Conservation (phyloP, 2,888 invertebrate species). For the Myopa testacea region DNA sequence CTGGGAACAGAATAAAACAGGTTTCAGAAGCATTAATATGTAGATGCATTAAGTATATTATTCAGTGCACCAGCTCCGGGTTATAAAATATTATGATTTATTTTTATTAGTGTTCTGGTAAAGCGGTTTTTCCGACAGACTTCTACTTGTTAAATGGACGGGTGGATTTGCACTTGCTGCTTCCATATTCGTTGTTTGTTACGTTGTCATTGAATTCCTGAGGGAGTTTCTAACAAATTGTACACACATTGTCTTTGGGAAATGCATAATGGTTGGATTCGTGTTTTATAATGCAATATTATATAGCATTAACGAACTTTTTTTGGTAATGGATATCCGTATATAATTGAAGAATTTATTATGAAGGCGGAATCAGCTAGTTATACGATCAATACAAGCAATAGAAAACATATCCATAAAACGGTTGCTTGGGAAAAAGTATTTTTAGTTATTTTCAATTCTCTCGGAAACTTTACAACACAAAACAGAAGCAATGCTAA, state of each 20-base stretch:
- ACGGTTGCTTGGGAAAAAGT: too few species aligned
- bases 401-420: neutral
- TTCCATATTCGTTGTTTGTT: slow-evolving; percentile 65
- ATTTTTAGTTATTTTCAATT: too few species aligned
- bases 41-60: slow-evolving; percentile 67
- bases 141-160: slow-evolving; percentile 64
- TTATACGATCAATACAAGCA: slow-evolving; percentile 67
- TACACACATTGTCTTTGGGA: slow-evolving; percentile 45
- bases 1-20: slow-evolving; percentile 49
- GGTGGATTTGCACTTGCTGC: slow-evolving; percentile 66
- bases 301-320: slow-evolving; percentile 59
- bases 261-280: slow-evolving; percentile 2
- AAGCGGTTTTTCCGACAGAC: slow-evolving; percentile 62
- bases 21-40: slow-evolving; percentile 60
- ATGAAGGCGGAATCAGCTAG: slow-evolving; percentile 69
- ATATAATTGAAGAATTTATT: slow-evolving; percentile 67
- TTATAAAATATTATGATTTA: slow-evolving; percentile 67
- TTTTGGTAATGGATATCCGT: slow-evolving; percentile 64
- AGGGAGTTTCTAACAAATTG: slow-evolving; percentile 56
- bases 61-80: slow-evolving; percentile 64
- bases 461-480: too few species aligned
- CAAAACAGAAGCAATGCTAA: too few species aligned
- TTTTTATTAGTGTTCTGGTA: slow-evolving; percentile 63
- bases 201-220: slow-evolving; percentile 64
- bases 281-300: neutral